phyloP scores from a whole-genome alignment of 2,113 vertebrate genomes.

The Melanotaenia duboulayi region DNA sequence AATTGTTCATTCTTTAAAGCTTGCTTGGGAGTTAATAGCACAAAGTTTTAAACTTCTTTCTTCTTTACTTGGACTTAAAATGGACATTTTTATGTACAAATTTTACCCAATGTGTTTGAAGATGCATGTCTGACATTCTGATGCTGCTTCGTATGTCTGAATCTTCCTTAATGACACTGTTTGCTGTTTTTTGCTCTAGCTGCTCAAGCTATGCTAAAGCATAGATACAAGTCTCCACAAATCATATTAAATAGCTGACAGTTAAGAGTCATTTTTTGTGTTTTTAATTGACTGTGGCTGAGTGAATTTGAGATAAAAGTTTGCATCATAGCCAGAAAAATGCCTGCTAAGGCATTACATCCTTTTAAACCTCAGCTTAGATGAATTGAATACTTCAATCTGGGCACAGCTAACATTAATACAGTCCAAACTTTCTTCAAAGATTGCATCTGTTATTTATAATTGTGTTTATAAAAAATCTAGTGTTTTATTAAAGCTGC shows the following conservation, averaged over 20 bases:
- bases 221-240: not conserved
- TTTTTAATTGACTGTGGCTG: slow-evolving; percentile 5
- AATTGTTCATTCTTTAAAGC: too few species aligned
- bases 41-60: too few species aligned
- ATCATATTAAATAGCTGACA: not conserved
- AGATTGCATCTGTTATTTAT: slow-evolving; percentile 10
- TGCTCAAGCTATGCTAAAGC: not conserved
- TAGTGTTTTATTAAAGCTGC: slow-evolving; percentile 33
- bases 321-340: not conserved
- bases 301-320: not conserved
- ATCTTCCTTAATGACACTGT: not conserved
- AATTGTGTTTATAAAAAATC: slow-evolving; percentile 1
- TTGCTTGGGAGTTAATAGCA: too few species aligned
- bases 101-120: too few species aligned
- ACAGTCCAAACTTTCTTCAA: not conserved
- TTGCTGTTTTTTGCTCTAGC: not conserved
- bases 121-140: too few species aligned
- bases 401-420: not conserved
- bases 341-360: not conserved
- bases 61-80: too few species aligned
- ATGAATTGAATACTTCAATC: not conserved
- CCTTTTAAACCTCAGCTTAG: slow-evolving; percentile 11
- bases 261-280: too few species aligned
- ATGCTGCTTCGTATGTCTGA: too few species aligned
- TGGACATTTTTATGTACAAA: too few species aligned